A percentile compares a stretch with the other conserved stretches of the same genome.
Evolutionary conservation across 2,888 invertebrate genomes (phyloP).

Genomic region (Aleiodes testaceus): DNA sequence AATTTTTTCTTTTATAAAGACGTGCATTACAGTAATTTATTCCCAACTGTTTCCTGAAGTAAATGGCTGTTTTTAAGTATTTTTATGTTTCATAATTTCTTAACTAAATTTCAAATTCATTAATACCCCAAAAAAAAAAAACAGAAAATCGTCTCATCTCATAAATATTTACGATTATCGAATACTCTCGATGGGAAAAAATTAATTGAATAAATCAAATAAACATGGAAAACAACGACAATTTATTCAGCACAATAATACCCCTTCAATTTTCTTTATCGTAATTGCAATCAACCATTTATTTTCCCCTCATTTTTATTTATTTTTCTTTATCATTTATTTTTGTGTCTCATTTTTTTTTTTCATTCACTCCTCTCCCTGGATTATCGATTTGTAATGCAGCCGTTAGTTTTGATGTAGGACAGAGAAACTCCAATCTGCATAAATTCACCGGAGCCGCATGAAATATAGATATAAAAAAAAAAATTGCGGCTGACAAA

Average conservation of each 20-base stretch:
- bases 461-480: slow-evolving; percentile 24
- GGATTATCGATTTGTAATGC: slow-evolving; percentile 43
- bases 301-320: not conserved
- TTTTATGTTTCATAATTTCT: too few species aligned
- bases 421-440: slow-evolving; percentile 52
- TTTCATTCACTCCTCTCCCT: slow-evolving; percentile 6
- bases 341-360: not conserved
- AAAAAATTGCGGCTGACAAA: slow-evolving; percentile 2
- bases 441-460: slow-evolving; percentile 48
- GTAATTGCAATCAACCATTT: too few species aligned
- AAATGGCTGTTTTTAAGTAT: slow-evolving; percentile 7
- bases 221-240: not conserved
- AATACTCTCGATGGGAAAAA: too few species aligned
- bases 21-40: not conserved
- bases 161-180: too few species aligned
- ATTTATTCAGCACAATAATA: too few species aligned
- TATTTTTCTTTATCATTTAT: not conserved
- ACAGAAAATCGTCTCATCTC: too few species aligned
- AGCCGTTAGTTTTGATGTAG: slow-evolving; percentile 43
- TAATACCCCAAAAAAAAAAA: too few species aligned
- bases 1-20: too few species aligned
- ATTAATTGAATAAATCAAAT: not conserved
- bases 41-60: not conserved
- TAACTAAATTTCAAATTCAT: too few species aligned
- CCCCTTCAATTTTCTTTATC: too few species aligned